A percentile compares a stretch with the other conserved stretches of the same genome.
These are phyloP conservation scores for Himalopsyche japonica DNA, from an alignment of 2,888 invertebrate genomes.

Conservation along the genomic window DNA sequence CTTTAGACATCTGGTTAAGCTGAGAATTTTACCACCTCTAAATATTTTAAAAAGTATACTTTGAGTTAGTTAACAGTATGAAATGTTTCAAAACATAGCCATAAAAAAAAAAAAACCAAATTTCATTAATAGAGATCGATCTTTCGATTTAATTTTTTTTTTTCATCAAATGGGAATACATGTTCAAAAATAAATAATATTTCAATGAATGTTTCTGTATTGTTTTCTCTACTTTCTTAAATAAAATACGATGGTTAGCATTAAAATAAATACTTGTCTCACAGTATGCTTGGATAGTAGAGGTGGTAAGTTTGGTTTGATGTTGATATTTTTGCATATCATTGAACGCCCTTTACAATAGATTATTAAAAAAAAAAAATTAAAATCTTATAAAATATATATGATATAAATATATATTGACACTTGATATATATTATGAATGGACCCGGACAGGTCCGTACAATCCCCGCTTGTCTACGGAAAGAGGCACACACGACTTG, in stretches of 20 bases:
- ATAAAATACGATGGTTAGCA: no score
- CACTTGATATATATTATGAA: slow-evolving; percentile 40
- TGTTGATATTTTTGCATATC: slow-evolving; percentile 40
- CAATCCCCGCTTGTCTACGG: neutral
- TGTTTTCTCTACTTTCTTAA: no score
- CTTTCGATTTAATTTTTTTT: no score
- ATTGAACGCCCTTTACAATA: slow-evolving; percentile 37
- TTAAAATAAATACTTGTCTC: no score
- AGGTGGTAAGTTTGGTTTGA: neutral
- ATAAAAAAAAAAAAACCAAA: no score
- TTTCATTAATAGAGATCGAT: no score
- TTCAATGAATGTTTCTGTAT: no score
- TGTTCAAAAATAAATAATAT: no score
- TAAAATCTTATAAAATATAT: slow-evolving; percentile 12
- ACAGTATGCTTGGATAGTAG: no score
- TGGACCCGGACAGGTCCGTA: neutral
- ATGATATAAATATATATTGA: neutral
- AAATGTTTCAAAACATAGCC: no score
- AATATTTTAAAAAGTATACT: neutral
- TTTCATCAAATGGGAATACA: no score
- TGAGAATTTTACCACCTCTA: neutral
- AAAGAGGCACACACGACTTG: neutral
- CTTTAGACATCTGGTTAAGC: neutral
- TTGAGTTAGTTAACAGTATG: neutral
- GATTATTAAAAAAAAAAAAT: slow-evolving; percentile 21